Evolutionary conservation across 2,113 vertebrate species (phyloP).

Genomic region (Chiloscyllium plagiosum): DNA sequence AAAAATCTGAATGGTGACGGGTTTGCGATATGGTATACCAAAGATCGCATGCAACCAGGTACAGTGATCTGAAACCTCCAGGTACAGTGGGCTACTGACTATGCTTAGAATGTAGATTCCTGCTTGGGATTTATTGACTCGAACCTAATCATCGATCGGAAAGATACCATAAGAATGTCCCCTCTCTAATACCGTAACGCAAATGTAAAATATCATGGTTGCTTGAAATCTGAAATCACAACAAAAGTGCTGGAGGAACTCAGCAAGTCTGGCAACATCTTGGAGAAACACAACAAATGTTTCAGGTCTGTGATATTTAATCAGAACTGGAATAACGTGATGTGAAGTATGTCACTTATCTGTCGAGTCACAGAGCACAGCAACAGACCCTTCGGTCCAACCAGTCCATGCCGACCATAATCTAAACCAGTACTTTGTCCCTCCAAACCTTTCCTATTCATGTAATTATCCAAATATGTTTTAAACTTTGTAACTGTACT

Average conservation of each 20-base stretch:
- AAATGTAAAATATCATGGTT: background rate
- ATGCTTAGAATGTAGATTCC: background rate
- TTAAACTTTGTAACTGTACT: too few species aligned
- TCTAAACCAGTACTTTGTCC: too few species aligned
- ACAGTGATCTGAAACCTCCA: background rate
- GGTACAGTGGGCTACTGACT: background rate
- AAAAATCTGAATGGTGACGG: constrained; percentile 94
- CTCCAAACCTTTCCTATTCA: too few species aligned
- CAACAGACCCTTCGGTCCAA: too few species aligned
- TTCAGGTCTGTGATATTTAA: background rate
- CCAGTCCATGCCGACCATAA: too few species aligned
- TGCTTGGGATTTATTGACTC: background rate
- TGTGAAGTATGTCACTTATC: too few species aligned
- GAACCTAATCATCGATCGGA: background rate
- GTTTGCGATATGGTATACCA: constrained; percentile 90
- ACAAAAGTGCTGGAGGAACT: background rate
- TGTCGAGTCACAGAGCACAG: too few species aligned
- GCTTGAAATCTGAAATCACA: background rate
- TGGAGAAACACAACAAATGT: background rate
- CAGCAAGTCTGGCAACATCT: background rate
- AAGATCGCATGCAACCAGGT: constrained; percentile 89
- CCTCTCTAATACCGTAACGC: background rate
- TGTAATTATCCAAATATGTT: too few species aligned
- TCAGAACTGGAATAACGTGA: background rate
- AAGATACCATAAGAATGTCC: background rate